Percentiles rank a stretch among this genome's conserved stretches.
phyloP scores from a whole-genome alignment of 1,140 invertebrate genomes.

The Centruroides sculpturatus region DNA sequence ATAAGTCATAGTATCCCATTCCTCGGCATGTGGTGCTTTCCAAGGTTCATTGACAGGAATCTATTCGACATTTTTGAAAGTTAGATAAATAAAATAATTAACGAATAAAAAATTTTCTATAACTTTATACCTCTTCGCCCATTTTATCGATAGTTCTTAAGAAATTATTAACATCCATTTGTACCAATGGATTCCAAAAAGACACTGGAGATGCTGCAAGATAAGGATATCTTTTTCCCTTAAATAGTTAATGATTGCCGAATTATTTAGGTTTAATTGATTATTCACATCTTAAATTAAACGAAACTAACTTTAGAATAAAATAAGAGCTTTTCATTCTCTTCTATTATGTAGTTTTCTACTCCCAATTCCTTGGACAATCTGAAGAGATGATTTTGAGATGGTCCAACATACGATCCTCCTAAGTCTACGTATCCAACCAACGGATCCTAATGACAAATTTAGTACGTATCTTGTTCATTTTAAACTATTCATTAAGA shows the following conservation, averaged over 20 bases:
- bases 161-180: constrained; percentile 18
- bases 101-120: too few relatives aligned
- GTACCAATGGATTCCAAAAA: not conserved
- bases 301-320: constrained; percentile 15
- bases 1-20: constrained; percentile 31
- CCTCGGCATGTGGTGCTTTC: constrained; percentile 27
- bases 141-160: constrained; percentile 20
- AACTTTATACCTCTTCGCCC: constrained; percentile 14
- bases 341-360: constrained; percentile 25
- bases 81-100: too few relatives aligned
- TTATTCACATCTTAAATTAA: too few relatives aligned
- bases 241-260: too few relatives aligned
- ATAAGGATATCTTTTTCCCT: not conserved
- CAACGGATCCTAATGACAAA: constrained; percentile 10
- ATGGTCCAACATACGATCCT: constrained; percentile 23
- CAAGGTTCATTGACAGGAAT: constrained; percentile 29
- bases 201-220: too few relatives aligned
- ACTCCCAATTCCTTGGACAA: constrained; percentile 27
- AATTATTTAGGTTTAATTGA: too few relatives aligned
- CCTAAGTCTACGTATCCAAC: constrained; percentile 22
- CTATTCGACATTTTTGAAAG: constrained; percentile 6
- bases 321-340: constrained; percentile 14
- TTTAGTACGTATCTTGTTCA: not conserved
- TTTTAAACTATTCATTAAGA: too few relatives aligned
- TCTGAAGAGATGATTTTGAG: constrained; percentile 20